These are phyloP conservation scores for Bimastos eiseni DNA, from an alignment of 2,888 invertebrate genomes.

Conservation along the genomic window DNA sequence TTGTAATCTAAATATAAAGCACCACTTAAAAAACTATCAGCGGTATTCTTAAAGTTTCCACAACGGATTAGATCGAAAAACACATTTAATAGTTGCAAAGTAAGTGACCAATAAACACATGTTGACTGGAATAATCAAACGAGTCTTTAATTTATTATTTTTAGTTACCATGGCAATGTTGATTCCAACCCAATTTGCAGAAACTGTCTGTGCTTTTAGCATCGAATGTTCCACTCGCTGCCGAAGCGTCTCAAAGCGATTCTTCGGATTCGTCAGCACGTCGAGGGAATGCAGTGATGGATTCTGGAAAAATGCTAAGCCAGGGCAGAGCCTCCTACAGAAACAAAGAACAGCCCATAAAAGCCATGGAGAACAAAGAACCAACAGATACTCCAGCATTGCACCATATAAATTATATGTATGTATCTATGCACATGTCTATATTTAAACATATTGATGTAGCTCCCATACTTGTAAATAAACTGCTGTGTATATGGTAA, in stretches of 20 bases:
- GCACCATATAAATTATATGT: neutral
- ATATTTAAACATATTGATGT: neutral
- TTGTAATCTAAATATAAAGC: no score
- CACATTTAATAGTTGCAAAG: no score
- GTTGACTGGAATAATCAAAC: no score
- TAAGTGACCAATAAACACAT: no score
- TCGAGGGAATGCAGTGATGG: conserved; percentile 87
- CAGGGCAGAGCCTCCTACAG: conserved; percentile 82
- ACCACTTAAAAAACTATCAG: no score
- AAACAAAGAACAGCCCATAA: neutral
- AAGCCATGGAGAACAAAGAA: neutral
- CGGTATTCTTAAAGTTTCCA: no score
- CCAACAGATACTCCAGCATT: neutral
- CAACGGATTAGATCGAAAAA: no score
- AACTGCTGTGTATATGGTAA: neutral
- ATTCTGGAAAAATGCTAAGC: conserved; percentile 93
- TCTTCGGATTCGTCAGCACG: conserved; percentile 76
- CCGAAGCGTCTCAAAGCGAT: conserved; percentile 76
- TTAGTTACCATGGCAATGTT: conserved; percentile 38
- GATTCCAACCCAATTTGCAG: conserved; percentile 72
- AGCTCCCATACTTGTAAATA: neutral
- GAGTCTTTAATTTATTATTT: no score
- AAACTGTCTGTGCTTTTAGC: conserved; percentile 83
- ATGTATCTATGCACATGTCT: neutral
- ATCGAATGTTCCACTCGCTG: conserved; percentile 84